Base-by-base conservation (phyloP, 2,888 invertebrate species). In the Rhamnusium bicolor region DNA sequence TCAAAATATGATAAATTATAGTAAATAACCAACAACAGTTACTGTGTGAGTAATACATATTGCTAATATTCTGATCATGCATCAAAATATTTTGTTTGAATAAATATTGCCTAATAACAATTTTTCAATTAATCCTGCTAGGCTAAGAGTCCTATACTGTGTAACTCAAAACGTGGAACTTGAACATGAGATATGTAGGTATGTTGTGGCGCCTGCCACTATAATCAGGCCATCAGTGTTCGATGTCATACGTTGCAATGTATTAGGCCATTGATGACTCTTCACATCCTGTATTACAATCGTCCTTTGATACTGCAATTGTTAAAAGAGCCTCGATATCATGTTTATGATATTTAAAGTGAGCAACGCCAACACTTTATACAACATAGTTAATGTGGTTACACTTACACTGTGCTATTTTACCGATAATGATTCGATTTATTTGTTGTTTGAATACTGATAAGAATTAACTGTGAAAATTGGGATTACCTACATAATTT, bases 171-270 rank as follows among this genome's bases (percentile, higher is more conserved):
- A n/a, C n/a, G n/a, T n/a, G n/a, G n/a, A n/a, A n/a, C n/a, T n/a
- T n/a, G n/a, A n/a, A n/a, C n/a, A n/a, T n/a, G n/a, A n/a, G n/a
- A n/a, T n/a, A n/a, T n/a, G n/a, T n/a, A n/a, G n/a, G n/a, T n/a
- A n/a, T n/a, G n/a, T n/a, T 40, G 54, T 54, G 54, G 54, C 60
- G 60, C 40, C 18, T 19, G 10, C 60, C 12, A 16, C 8, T 10
- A 16, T 29, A 60, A 60, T 32, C 58, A 72, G 32, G 29, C 66
- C 58, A 76, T 74, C 71, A 69, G 76, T 69, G 73, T 69, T 63
- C 69, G 21, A 53, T 76, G 47, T 69, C 73, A 71, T 71, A 74
- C 54, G 61, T 51, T 40, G 60, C 16, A 19, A 47, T 27, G 24
- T 8, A 10, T n/a, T 56, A 5, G 12, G 27, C 12, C 19, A 40